Conservation (phyloP, 2,113 vertebrate genomes). For the Indri indri region DNA sequence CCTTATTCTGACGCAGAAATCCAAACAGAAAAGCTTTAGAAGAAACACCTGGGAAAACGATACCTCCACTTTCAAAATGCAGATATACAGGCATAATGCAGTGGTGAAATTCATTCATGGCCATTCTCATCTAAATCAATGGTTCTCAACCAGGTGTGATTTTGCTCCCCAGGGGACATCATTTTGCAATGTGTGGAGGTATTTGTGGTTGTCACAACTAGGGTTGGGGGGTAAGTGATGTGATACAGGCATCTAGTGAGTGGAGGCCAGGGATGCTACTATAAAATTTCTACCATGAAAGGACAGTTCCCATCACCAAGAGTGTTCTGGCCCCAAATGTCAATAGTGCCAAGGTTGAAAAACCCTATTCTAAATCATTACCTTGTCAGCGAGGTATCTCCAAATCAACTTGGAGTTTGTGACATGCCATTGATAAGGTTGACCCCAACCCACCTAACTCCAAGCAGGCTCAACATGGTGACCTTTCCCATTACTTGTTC, state of each 20-base stretch:
- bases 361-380: not conserved
- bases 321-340: not conserved
- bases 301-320: not conserved
- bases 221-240: not conserved
- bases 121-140: not conserved
- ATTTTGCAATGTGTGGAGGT: not conserved
- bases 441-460: not conserved
- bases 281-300: not conserved
- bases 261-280: not conserved
- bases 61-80: not conserved
- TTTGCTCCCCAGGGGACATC: not conserved
- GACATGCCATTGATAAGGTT: not conserved
- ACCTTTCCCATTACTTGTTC: not conserved
- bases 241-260: not conserved
- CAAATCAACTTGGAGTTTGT: not conserved
- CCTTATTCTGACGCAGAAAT: slow-evolving; percentile 38
- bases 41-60: slow-evolving; percentile 56
- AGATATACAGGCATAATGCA: not conserved
- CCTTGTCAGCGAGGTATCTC: not conserved
- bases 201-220: not conserved
- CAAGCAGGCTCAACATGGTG: not conserved
- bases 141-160: not conserved
- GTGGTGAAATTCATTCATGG: not conserved
- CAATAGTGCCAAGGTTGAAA: not conserved
- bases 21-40: slow-evolving; percentile 52